These are phyloP conservation scores for Bostrychus sinensis DNA, from an alignment of 2,113 vertebrate genomes.

Conservation along the genomic window DNA sequence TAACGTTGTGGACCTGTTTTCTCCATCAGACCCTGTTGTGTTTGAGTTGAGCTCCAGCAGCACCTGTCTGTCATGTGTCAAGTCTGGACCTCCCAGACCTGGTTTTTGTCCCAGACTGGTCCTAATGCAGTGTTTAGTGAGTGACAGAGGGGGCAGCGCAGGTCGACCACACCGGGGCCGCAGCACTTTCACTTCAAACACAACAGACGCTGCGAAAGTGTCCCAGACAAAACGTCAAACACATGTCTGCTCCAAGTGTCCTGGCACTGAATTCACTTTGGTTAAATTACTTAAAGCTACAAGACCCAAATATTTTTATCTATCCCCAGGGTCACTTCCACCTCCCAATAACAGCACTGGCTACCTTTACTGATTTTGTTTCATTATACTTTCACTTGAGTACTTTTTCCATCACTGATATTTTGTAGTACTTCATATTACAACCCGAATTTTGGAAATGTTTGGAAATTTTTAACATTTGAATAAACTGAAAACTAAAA, in stretches of 20 bases:
- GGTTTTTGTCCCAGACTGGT: neutral
- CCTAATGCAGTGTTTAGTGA: neutral
- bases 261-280: neutral
- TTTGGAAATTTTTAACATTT: no score
- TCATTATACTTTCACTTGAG: no score
- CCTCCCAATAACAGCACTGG: neutral
- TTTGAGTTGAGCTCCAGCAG: neutral
- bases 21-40: neutral
- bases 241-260: neutral
- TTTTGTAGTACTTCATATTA: no score
- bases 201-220: neutral
- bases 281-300: neutral
- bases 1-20: neutral
- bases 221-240: neutral
- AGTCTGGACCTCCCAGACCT: neutral
- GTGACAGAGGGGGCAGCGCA: neutral
- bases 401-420: no score
- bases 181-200: neutral
- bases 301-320: neutral
- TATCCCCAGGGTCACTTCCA: neutral
- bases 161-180: neutral
- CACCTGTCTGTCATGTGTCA: constrained; percentile 7
- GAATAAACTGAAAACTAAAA: no score
- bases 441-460: no score
- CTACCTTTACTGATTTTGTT: neutral